phyloP scores from a whole-genome alignment of 2,797 vertebrate genomes.

The Leptatherina wallacei region DNA sequence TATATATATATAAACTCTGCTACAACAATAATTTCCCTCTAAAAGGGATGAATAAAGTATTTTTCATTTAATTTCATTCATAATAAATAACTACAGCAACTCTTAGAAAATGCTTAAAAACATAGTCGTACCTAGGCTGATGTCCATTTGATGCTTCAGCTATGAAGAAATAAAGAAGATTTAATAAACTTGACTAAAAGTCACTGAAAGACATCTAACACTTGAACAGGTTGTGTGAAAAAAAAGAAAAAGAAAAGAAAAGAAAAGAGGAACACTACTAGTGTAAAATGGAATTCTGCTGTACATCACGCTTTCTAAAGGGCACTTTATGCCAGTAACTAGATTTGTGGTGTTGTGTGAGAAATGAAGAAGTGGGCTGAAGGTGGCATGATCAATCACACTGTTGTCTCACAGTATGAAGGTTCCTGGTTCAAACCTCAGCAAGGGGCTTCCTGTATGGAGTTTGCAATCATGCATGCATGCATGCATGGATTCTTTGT shows the following conservation, averaged over 20 bases:
- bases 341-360: neutral
- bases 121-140: slow-evolving; percentile 52
- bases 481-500: neutral
- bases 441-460: too few relatives aligned
- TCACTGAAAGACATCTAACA: neutral
- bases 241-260: neutral
- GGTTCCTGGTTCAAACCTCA: neutral
- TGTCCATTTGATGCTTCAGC: slow-evolving; percentile 65
- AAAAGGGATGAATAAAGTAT: too few relatives aligned
- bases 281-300: neutral
- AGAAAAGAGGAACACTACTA: neutral
- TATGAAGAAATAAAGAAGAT: slow-evolving; percentile 21
- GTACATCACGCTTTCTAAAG: neutral
- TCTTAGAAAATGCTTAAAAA: neutral
- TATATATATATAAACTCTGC: too few relatives aligned
- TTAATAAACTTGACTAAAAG: slow-evolving; percentile 1
- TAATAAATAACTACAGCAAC: neutral
- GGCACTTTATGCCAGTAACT: slow-evolving; percentile 17
- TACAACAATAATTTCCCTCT: too few relatives aligned
- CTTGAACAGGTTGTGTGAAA: neutral
- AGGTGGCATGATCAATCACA: neutral
- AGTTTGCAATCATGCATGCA: neutral
- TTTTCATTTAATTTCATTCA: too few relatives aligned
- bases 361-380: slow-evolving; percentile 53
- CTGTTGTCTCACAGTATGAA: neutral